Evolutionary conservation across 2,888 invertebrate genomes (phyloP).

Genomic region (Hofmannophila pseudospretella): DNA sequence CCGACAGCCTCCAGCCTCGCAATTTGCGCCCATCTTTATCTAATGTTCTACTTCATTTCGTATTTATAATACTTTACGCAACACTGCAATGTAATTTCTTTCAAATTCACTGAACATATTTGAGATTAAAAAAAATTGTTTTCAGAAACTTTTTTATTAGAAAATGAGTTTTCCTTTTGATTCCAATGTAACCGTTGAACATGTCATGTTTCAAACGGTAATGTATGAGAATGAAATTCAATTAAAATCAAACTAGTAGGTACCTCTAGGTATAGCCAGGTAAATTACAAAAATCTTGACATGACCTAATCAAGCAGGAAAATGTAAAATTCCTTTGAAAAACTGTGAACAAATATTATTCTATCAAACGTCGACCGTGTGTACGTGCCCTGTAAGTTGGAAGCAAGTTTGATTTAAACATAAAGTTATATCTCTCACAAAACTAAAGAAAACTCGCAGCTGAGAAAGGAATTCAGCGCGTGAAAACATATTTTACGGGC

Average conservation of each 20-base stretch:
- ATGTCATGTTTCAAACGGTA: too few species aligned
- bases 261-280: conserved; percentile 1
- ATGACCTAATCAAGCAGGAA: too few species aligned
- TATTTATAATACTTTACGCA: conserved; percentile 2
- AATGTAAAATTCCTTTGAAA: conserved; percentile 16
- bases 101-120: too few species aligned
- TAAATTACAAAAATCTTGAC: too few species aligned
- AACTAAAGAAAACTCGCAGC: conserved; percentile 32
- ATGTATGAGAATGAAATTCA: too few species aligned
- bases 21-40: conserved; percentile 45
- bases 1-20: conserved; percentile 22
- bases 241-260: too few species aligned
- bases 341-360: conserved; percentile 32
- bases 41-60: conserved; percentile 11
- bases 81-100: too few species aligned
- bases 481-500: conserved; percentile 12
- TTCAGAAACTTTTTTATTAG: too few species aligned
- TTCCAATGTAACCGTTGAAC: too few species aligned
- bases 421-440: conserved; percentile 44
- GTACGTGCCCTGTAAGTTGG: conserved; percentile 33
- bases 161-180: too few species aligned
- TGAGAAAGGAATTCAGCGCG: conserved; percentile 23
- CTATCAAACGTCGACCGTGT: conserved; percentile 32
- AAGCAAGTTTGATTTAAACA: conserved; percentile 53
- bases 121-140: too few species aligned